These are phyloP conservation scores for Busseola fusca DNA, from an alignment of 2,888 invertebrate genomes.

Conservation along the genomic window DNA sequence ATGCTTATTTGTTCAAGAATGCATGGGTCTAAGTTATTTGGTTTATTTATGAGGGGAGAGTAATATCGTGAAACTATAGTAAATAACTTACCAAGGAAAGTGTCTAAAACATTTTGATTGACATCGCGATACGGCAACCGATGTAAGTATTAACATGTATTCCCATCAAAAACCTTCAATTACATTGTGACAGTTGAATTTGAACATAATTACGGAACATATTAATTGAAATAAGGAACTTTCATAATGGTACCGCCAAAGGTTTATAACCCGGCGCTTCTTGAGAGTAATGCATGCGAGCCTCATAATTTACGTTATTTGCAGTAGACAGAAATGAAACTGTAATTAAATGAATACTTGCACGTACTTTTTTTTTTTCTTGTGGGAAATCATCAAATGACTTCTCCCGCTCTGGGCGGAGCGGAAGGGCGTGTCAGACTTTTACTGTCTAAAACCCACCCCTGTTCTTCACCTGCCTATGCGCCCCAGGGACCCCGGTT, in stretches of 20 bases:
- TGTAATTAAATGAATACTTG: background rate
- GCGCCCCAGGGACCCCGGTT: no score
- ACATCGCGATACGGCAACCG: background rate
- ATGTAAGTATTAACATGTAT: background rate
- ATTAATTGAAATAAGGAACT: constrained; percentile 14
- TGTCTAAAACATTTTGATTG: constrained; percentile 25
- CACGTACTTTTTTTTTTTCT: no score
- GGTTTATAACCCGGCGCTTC: constrained; percentile 16
- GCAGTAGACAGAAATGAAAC: background rate
- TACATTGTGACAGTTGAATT: background rate
- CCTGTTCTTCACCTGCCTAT: no score
- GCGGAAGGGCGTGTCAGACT: no score
- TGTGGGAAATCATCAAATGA: no score
- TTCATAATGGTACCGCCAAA: constrained; percentile 21
- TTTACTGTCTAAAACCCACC: no score
- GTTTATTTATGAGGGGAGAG: constrained; percentile 16
- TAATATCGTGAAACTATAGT: constrained; percentile 11
- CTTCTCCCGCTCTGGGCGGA: no score
- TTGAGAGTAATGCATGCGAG: constrained; percentile 10
- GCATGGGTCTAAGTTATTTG: constrained; percentile 23
- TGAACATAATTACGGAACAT: background rate
- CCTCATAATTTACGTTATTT: constrained; percentile 16
- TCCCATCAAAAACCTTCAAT: background rate
- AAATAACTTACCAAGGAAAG: constrained; percentile 1
- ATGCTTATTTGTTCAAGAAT: constrained; percentile 42